Evolutionary conservation across 2,888 invertebrate species (phyloP), one percentile per base, ranked within the genome.

Genomic region (Ophion costatus): DNA sequence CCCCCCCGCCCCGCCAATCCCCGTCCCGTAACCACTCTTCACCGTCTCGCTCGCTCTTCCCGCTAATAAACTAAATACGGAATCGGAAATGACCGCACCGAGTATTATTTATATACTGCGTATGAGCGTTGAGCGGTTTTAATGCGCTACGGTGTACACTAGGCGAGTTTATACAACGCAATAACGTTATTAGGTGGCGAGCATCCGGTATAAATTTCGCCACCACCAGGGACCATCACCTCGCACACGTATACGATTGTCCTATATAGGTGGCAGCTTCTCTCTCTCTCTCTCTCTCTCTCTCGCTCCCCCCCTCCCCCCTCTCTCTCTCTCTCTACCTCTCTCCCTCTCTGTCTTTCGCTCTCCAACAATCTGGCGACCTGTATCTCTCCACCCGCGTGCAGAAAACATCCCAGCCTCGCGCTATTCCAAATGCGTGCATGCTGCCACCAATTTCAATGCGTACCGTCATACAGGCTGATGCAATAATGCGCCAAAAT

Each of bases 181-280:
- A 92, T 92, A 92, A 92, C 92, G 90, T 92, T 92, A 92, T 92
- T 92, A 92, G 92, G 91, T 92, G 91, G 91, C 91, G 89, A 90
- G 89, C 91, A 92, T 92, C 92, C 92, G 92, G 92, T 91, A 91
- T 92, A 92, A 92, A 92, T 92, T 92, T 91, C 87, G 87, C 89
- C 91, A 89, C 89, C 87, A 87, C 84, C 89, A 87, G 69, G 78
- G 63, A 82, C 29, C 85, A 86, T 82, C 85, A 70, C 80, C 51
- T 51, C 82, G 45, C 84, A 70, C 73, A 78, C 56, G 14, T 66
- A 66, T 45, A 45, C 63, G 38, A 74, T 63, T 76, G 57, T 38
- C 17, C 20, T 56, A 69, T 73, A 71, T 75, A 63, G 59, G 42
- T 67, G 22, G 33, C 42, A 70, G 45, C 51, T 33, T 79, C 61